Evolutionary conservation across 2,113 vertebrate genomes (phyloP).

Genomic region (Tachysurus fulvidraco): DNA sequence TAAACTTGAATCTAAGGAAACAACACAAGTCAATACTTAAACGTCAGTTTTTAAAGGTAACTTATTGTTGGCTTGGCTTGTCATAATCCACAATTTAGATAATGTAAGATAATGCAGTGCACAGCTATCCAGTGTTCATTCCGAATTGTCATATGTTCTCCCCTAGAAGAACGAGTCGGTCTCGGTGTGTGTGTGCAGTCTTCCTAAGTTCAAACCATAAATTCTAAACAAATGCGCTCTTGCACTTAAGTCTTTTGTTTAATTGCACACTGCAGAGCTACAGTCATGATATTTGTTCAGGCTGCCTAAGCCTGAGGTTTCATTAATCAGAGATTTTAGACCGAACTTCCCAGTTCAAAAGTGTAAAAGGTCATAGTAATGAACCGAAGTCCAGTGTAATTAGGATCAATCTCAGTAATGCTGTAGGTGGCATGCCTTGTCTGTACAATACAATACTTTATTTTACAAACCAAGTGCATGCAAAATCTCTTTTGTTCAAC

Average conservation of each 20-base stretch:
- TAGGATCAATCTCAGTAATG: constrained; percentile 61
- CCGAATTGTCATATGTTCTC: not conserved
- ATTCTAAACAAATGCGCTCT: constrained; percentile 18
- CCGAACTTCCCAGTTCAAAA: constrained; percentile 62
- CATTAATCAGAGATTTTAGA: constrained; percentile 71
- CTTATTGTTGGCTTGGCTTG: not conserved
- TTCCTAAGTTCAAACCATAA: constrained; percentile 23
- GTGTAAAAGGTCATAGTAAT: constrained; percentile 78
- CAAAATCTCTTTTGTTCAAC: constrained; percentile 34
- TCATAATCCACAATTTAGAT: constrained; percentile 1
- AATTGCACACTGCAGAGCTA: constrained; percentile 13
- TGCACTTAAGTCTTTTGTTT: constrained; percentile 25
- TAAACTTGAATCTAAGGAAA: constrained; percentile 7
- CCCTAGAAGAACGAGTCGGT: not conserved
- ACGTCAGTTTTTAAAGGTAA: not conserved
- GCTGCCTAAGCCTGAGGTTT: constrained; percentile 66
- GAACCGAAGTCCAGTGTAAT: constrained; percentile 67
- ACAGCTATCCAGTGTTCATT: not conserved
- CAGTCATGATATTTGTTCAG: constrained; percentile 63
- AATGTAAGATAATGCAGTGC: not conserved
- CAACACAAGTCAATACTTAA: not conserved
- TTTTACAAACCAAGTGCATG: constrained; percentile 13
- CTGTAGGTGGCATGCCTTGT: constrained; percentile 46
- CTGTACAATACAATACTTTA: constrained; percentile 7
- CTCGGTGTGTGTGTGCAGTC: not conserved